Evolutionary conservation across 2,113 vertebrate species (phyloP), one percentile per base, ranked within the genome.

Genomic region (Pterocles gutturalis): DNA sequence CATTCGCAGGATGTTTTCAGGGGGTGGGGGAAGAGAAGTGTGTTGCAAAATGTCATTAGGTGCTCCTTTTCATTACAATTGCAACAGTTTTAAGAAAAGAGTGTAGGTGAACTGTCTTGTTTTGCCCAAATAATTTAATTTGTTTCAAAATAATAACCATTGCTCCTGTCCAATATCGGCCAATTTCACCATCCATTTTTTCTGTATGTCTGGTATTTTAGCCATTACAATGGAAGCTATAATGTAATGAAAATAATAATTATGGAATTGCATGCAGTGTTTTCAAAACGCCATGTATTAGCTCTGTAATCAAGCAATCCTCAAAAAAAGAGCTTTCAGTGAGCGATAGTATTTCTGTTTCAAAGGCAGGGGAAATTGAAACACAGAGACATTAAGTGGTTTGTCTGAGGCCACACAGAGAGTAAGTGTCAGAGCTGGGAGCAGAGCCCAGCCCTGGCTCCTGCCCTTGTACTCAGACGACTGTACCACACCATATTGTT

Each of bases 391-490:
- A 53, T 72, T 76, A 94, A 97, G 93, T 96, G 87, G 77, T 87
- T 96, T 96, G 91, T 97, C 79, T 94, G 91, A 96, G 96, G 94
- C 96, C 97, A 97, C 96, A 97, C 97, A 97, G 94, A 82, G 38
- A 95, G 94, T 82, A 92, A 95, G 93, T 93, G 92, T 95, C 84
- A 85, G 80, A 96, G 96, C 93, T 97, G 95, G 96, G 96, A 96
- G 93, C 90, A 75, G 91, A 95, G 95, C 93, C 96, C 92, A 96
- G 85, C 83, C 94, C 90, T 97, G 96, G 90, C 90, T 96, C 64
- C 71, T 95, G 87, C 87, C 85, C 73, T 78, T 75, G 17, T 54
- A 21, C 87, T 97, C 73, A 79, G 79, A 90, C 7, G 4, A 75
- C 93, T 91, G 73, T 80, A 94, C 78, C 90, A 83, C 93, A 95